A percentile compares a stretch with the other conserved stretches of the same genome.
Conservation (phyloP, 1,140 invertebrate genomes). For the fruit fly (Drosophila melanogaster) region Release_6_plus_ISO1_MT NT_033777.3:8600001-8600500, state of each 20-base stretch:
- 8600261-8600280: constrained; percentile 54
- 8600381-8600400: too few species aligned
- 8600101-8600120: constrained; percentile 79
- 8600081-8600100: constrained; percentile 76
- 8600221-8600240: constrained; percentile 18
- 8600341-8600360: constrained; percentile 15
- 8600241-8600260: constrained; percentile 63
- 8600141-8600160: background rate
- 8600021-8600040: constrained; percentile 68
- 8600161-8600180: constrained; percentile 4
- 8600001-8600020: background rate
- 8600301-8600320: background rate
- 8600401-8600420: background rate
- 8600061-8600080: constrained; percentile 79
- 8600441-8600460: background rate
- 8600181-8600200: constrained; percentile 44
- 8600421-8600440: background rate
- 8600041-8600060: constrained; percentile 51
- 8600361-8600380: background rate
- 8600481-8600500: too few species aligned
- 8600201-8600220: constrained; percentile 10
- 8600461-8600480: too few species aligned
- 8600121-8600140: constrained; percentile 10
- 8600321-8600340: constrained; percentile 12
- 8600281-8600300: background rate